phyloP scores from a whole-genome alignment of 2,113 vertebrate genomes.

The Corythornis madagascariensis region DNA sequence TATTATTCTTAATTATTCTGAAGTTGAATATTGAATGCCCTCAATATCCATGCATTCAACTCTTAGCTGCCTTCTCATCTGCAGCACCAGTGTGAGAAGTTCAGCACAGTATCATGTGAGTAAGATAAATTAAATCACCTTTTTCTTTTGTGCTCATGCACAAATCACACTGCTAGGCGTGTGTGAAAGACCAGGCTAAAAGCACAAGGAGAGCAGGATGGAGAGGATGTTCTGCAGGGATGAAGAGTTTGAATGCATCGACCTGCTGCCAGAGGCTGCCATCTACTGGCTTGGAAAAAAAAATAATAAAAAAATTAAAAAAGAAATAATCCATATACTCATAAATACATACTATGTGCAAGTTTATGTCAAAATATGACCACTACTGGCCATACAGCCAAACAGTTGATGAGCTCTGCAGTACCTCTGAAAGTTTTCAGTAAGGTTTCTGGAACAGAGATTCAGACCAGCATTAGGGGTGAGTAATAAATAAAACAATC shows the following conservation, averaged over 20 bases:
- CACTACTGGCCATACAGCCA: background rate
- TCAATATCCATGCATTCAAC: background rate
- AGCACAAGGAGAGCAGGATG: background rate
- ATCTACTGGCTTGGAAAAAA: slow-evolving; percentile 6
- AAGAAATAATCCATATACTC: background rate
- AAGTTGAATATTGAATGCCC: background rate
- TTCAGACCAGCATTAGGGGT: background rate
- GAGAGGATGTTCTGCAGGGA: background rate
- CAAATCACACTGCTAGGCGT: background rate
- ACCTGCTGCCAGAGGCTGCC: background rate
- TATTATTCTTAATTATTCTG: background rate
- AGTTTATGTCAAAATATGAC: background rate
- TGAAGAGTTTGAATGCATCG: fast-evolving
- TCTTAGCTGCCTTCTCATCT: background rate
- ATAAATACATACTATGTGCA: background rate
- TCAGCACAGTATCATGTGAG: background rate
- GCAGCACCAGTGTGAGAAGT: background rate
- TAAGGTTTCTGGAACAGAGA: background rate
- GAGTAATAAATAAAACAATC: background rate
- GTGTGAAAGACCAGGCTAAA: background rate
- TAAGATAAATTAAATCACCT: background rate
- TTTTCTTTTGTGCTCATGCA: background rate
- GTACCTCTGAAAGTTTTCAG: background rate
- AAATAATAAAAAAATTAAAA: background rate
- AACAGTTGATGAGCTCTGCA: background rate